phyloP scores from a whole-genome alignment of 1,140 invertebrate species.

The Drosophila tropicalis region DNA sequence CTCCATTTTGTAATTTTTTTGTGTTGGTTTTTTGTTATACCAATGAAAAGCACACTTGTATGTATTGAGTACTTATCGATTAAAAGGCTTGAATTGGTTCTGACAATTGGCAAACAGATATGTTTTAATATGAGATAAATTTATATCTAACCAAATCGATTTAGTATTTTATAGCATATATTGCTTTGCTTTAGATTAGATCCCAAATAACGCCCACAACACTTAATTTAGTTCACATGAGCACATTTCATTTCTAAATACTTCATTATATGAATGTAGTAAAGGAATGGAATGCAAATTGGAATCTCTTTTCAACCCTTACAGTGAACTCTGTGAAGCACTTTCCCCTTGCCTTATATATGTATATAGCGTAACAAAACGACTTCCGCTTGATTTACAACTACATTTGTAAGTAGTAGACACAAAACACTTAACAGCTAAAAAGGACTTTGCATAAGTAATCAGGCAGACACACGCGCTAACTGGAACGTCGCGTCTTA shows the following conservation, averaged over 20 bases:
- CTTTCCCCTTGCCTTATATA: constrained; percentile 3
- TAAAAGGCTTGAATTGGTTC: background rate
- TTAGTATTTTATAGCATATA: background rate
- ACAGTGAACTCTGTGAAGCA: constrained; percentile 35
- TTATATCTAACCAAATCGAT: background rate
- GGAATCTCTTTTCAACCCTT: constrained; percentile 47
- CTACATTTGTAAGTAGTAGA: constrained; percentile 75
- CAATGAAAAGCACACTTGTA: background rate
- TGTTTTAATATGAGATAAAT: background rate
- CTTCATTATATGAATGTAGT: constrained; percentile 34
- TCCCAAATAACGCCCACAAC: background rate
- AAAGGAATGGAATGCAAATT: constrained; percentile 47
- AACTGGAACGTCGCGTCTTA: constrained; percentile 43
- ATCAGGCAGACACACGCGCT: constrained; percentile 39
- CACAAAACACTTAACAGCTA: constrained; percentile 78
- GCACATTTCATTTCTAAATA: constrained; percentile 5
- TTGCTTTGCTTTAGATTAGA: background rate
- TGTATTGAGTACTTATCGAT: background rate
- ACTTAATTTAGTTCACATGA: constrained; percentile 3
- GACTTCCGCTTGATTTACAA: constrained; percentile 62
- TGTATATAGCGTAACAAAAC: constrained; percentile 23
- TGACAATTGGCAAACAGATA: background rate
- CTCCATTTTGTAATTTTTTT: constrained; percentile 20
- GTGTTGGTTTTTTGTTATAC: constrained; percentile 6
- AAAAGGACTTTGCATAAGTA: constrained; percentile 77